Evolutionary conservation across 2,888 invertebrate species (phyloP).

Genomic region (Latrodectus hesperus): DNA sequence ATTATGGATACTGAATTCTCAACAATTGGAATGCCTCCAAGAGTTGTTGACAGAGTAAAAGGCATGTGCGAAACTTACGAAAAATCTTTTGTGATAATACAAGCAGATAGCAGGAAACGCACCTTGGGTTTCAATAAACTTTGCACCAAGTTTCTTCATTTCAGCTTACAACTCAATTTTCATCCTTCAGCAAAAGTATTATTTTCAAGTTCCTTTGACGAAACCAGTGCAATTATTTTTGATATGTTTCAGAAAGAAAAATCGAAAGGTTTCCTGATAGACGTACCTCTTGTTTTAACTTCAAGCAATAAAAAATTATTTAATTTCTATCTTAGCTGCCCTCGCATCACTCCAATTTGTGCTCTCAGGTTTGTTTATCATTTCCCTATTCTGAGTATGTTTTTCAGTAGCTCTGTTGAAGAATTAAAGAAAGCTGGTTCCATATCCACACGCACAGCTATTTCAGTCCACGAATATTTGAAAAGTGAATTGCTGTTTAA

Average conservation of each 20-base stretch:
- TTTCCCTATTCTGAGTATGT: slow-evolving; percentile 35
- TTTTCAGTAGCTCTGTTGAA: slow-evolving; percentile 44
- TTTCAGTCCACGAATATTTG: slow-evolving; percentile 34
- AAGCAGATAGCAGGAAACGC: slow-evolving; percentile 47
- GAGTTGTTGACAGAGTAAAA: slow-evolving; percentile 46
- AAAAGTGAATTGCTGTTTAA: slow-evolving; percentile 32
- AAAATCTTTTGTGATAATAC: slow-evolving; percentile 48
- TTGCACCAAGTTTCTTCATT: slow-evolving; percentile 40
- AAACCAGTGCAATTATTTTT: slow-evolving; percentile 30
- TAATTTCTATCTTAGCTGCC: slow-evolving; percentile 57
- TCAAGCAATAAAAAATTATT: slow-evolving; percentile 25
- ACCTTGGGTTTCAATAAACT: slow-evolving; percentile 38
- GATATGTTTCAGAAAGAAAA: slow-evolving; percentile 32
- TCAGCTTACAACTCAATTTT: slow-evolving; percentile 7
- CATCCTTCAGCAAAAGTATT: slow-evolving; percentile 25
- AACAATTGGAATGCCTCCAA: slow-evolving; percentile 14
- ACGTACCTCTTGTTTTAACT: slow-evolving; percentile 24
- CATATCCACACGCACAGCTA: slow-evolving; percentile 53
- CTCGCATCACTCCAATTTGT: slow-evolving; percentile 51
- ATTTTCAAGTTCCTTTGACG: slow-evolving; percentile 44
- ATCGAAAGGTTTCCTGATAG: slow-evolving; percentile 37
- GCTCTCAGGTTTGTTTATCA: slow-evolving; percentile 58
- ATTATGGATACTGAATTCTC: slow-evolving; percentile 51
- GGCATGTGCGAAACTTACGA: slow-evolving; percentile 51
- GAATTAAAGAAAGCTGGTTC: slow-evolving; percentile 42